Percentiles rank a stretch among this genome's conserved stretches.
Evolutionary conservation across 2,888 invertebrate genomes (phyloP).

Genomic region (Ypsolopha sequella): DNA sequence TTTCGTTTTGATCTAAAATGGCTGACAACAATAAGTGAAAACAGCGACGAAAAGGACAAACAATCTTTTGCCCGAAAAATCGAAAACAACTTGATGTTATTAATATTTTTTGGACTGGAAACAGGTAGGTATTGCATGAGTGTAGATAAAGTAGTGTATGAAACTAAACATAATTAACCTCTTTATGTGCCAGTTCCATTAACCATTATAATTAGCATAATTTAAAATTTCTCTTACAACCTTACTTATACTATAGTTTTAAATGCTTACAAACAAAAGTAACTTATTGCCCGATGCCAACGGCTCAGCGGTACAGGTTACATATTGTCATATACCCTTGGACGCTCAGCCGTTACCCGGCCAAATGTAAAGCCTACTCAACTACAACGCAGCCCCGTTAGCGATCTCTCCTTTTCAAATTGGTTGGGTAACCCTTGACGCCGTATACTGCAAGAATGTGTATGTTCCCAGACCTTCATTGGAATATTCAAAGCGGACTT

Average conservation of each 20-base stretch:
- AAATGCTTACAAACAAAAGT: conserved; percentile 53
- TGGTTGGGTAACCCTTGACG: background rate
- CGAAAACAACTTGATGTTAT: no score
- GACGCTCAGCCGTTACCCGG: conserved; percentile 20
- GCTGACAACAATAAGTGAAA: no score
- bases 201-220: background rate
- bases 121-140: no score
- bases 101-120: no score
- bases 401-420: background rate
- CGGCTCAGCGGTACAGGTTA: conserved; percentile 40
- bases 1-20: no score
- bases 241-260: conserved; percentile 38
- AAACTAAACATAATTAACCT: no score
- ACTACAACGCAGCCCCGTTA: conserved; percentile 19
- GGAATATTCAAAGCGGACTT: conserved; percentile 4
- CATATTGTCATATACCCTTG: conserved; percentile 35
- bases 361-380: conserved; percentile 24
- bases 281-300: conserved; percentile 45
- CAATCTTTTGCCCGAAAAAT: no score
- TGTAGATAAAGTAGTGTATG: no score
- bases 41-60: no score
- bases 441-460: background rate
- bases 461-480: conserved; percentile 1
- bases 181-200: no score
- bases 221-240: conserved; percentile 6